These are phyloP conservation scores for Pyrrhia umbra DNA, from an alignment of 2,888 invertebrate genomes.

Conservation along the genomic window DNA sequence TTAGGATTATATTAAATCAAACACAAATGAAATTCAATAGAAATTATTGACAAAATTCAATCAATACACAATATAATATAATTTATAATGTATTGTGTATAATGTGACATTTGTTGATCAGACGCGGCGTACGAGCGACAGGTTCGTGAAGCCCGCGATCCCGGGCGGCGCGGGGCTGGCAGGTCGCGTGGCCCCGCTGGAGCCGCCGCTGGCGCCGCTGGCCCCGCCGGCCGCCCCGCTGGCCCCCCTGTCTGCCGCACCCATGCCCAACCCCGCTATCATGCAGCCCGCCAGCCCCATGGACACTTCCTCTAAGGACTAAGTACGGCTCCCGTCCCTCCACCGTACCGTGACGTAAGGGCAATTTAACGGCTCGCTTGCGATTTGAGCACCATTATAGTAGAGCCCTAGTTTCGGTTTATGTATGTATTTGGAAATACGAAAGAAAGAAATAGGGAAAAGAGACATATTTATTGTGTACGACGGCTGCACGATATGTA, in stretches of 20 bases:
- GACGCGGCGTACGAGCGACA: constrained; percentile 93
- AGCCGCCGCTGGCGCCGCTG: constrained; percentile 68
- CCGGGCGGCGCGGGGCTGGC: constrained; percentile 89
- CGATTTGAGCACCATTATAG: constrained; percentile 6
- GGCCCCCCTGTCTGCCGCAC: constrained; percentile 54
- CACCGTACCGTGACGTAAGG: constrained; percentile 23
- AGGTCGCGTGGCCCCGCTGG: constrained; percentile 91
- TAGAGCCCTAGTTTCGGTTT: constrained; percentile 15
- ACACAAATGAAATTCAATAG: too few species aligned
- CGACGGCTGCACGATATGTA: constrained; percentile 24
- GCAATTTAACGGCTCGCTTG: constrained; percentile 8
- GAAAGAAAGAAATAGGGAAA: constrained; percentile 14
- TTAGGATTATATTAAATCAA: too few species aligned
- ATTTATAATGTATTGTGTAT: too few species aligned
- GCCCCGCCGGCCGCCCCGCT: constrained; percentile 48
- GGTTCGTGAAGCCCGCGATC: constrained; percentile 96
- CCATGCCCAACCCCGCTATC: constrained; percentile 60
- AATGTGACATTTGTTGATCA: constrained; percentile 61
- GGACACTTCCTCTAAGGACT: constrained; percentile 93
- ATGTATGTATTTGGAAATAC: constrained; percentile 37
- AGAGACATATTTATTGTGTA: constrained; percentile 5
- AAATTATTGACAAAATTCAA: too few species aligned
- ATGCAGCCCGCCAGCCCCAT: constrained; percentile 93
- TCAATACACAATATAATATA: too few species aligned
- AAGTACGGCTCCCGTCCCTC: constrained; percentile 59